Percentiles rank a stretch among this genome's conserved stretches.
Evolutionary conservation across 2,888 invertebrate species (phyloP).

Genomic region (Podotricha telesiphe): DNA sequence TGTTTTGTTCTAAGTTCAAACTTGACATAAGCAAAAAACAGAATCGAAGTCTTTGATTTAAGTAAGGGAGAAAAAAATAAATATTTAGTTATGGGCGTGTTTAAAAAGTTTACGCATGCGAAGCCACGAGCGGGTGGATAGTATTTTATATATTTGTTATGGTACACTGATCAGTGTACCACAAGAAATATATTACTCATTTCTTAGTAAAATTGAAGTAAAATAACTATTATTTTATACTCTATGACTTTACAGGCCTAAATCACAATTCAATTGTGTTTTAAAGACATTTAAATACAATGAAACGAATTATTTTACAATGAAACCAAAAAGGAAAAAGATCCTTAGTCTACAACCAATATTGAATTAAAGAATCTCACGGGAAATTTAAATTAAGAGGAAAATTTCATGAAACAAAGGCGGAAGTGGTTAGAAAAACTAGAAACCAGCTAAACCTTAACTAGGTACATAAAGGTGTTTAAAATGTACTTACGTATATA

Average conservation of each 20-base stretch:
- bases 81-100: too few species aligned
- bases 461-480: not conserved
- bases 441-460: constrained; percentile 28
- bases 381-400: constrained; percentile 38
- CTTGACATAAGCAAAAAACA: too few species aligned
- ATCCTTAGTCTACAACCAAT: constrained; percentile 27
- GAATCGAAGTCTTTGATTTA: too few species aligned
- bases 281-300: not conserved
- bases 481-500: too few species aligned
- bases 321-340: constrained; percentile 11
- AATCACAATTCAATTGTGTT: not conserved
- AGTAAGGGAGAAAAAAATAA: too few species aligned
- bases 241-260: not conserved
- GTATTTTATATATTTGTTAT: too few species aligned
- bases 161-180: too few species aligned
- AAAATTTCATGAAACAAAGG: constrained; percentile 41
- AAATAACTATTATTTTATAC: not conserved
- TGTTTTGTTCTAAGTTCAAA: too few species aligned
- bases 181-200: too few species aligned
- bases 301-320: not conserved
- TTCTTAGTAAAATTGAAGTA: too few species aligned
- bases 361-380: constrained; percentile 38
- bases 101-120: too few species aligned
- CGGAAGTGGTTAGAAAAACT: constrained; percentile 32
- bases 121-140: too few species aligned